Evolutionary conservation across 2,888 invertebrate genomes (phyloP).

Genomic region (Eilema caniola): DNA sequence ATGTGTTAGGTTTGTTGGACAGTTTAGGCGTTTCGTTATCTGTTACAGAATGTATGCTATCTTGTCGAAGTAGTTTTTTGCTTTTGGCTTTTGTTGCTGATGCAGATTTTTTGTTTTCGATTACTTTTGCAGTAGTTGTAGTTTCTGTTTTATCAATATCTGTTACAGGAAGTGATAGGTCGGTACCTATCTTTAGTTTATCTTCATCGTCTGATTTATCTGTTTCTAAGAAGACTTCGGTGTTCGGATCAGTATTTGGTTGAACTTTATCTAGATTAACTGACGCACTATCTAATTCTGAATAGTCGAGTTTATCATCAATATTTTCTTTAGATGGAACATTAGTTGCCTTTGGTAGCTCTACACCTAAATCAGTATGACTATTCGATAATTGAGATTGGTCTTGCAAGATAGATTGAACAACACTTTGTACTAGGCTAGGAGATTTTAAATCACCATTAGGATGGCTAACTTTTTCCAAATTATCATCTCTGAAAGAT

Average conservation of each 20-base stretch:
- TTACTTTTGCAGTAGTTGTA: constrained; percentile 13
- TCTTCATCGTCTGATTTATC: constrained; percentile 24
- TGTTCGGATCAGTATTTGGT: constrained; percentile 22
- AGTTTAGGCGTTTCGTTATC: constrained; percentile 69
- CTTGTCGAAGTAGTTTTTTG: constrained; percentile 69
- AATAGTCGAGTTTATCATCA: constrained; percentile 30
- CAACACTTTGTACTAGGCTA: constrained; percentile 75
- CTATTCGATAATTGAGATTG: constrained; percentile 55
- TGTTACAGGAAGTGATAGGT: constrained; percentile 13
- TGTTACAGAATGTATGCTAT: constrained; percentile 72
- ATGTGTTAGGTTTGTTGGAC: constrained; percentile 69
- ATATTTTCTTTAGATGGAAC: constrained; percentile 13
- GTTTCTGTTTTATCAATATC: constrained; percentile 4
- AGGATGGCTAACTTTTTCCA: constrained; percentile 24
- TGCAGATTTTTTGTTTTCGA: constrained; percentile 25
- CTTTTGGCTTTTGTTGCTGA: constrained; percentile 35
- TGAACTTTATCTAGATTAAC: constrained; percentile 78
- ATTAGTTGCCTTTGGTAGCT: constrained; percentile 22
- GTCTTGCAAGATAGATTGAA: constrained; percentile 84
- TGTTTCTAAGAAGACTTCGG: constrained; percentile 3
- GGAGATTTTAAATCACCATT: constrained; percentile 47
- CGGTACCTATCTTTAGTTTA: constrained; percentile 19
- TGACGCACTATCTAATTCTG: constrained; percentile 74
- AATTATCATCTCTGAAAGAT: constrained; percentile 37
- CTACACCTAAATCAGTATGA: constrained; percentile 27